Conservation (phyloP, 64 coral and sea anemone species). For the Pocillopora verrucosa region DNA sequence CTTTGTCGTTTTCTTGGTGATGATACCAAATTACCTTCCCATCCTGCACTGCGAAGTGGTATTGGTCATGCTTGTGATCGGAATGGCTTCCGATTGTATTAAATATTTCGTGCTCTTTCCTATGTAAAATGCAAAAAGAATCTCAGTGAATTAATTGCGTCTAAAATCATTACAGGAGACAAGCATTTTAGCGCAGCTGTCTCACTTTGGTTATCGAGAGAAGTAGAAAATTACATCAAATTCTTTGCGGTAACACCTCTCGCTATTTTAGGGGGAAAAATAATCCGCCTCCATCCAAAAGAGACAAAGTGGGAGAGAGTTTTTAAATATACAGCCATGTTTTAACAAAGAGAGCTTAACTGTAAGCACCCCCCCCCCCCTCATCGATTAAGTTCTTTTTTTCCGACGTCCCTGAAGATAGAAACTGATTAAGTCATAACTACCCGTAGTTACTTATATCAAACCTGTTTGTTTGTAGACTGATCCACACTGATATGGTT, state of each 20-base stretch:
- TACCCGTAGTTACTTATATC: neutral
- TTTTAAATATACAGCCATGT: neutral
- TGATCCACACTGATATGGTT: conserved; percentile 85
- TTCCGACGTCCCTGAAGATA: too few relatives aligned
- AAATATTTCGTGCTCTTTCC: conserved; percentile 88
- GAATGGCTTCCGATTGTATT: conserved; percentile 97
- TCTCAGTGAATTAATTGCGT: neutral
- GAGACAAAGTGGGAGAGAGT: too few relatives aligned
- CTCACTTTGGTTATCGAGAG: too few relatives aligned
- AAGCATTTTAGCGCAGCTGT: too few relatives aligned
- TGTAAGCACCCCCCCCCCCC: too few relatives aligned
- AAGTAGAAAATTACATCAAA: too few relatives aligned
- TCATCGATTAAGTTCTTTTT: too few relatives aligned
- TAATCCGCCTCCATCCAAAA: too few relatives aligned
- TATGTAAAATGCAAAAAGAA: neutral
- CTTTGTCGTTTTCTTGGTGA: conserved; percentile 90
- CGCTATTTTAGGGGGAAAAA: too few relatives aligned
- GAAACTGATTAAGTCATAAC: neutral
- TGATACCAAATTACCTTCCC: conserved; percentile 98
- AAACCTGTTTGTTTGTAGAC: conserved; percentile 87
- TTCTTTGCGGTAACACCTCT: too few relatives aligned
- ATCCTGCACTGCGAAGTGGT: conserved; percentile 87
- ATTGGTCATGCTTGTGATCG: conserved; percentile 97
- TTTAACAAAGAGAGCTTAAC: neutral
- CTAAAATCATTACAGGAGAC: neutral